Base-by-base conservation (phyloP, 2,797 vertebrate species). In the Pterois miles region DNA sequence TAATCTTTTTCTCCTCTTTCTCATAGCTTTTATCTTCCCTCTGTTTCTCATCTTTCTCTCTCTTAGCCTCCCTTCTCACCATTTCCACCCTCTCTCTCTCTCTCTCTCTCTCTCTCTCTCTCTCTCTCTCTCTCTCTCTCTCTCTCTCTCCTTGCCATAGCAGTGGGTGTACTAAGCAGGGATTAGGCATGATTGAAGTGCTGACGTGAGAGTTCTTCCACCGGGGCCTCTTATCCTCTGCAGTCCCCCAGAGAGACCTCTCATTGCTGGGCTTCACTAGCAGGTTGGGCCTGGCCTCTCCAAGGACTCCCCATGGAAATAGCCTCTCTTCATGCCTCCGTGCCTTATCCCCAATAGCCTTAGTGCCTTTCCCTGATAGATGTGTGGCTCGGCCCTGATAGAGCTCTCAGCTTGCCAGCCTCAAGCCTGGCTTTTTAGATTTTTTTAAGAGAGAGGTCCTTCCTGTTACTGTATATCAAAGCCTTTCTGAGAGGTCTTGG, bases 131-230 rank as follows among this genome's bases (percentile, higher is more conserved):
- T 25, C 64, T 50, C 71, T 60, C 79, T 48, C 82, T 48, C 65
- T 8, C 65, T 52, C 75, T 78, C 84, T 88, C 84, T 86, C 76
- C 80, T 88, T 81, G 82, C 88, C 83, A 83, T 88, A 87, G 88
- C 91, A 89, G 92, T 94, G 92, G 92, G 93, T 92, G 91, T 92
- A 93, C 91, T 94, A 94, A 95, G 91, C 88, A 86, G 92, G 94
- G 94, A 95, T 95, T 95, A 95, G 91, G 84, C 82, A 34, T 93
- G 93, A 94, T 95, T 94, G 93, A 93, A 94, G 92, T 91, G 92
- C 90, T 94, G 93, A 94, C 88, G 82, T 91, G 91, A 91, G 87
- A 92, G 91, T 93, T 93, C 91, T 93, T 94, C 90, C 88, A 43
- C 70, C 72, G 86, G 89, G 92, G 89, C 82, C 86, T 86, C 88